Evolutionary conservation across 2,113 vertebrate genomes (phyloP).

Genomic region (Tichodroma muraria): DNA sequence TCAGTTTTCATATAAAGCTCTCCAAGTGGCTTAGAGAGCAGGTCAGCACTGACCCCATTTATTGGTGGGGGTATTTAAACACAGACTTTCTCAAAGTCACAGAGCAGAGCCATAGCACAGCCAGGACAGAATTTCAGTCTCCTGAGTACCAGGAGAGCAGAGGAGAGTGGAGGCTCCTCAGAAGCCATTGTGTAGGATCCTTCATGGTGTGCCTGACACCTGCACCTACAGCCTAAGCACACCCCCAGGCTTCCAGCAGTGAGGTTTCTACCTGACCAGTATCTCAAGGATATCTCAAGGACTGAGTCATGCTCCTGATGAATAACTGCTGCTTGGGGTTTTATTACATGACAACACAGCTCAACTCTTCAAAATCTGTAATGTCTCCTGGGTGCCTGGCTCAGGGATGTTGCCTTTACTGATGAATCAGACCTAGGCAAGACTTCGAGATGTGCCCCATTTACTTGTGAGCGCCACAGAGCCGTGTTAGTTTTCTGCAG

Average conservation of each 20-base stretch:
- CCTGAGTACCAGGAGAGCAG: neutral
- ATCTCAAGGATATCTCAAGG: neutral
- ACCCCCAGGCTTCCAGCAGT: neutral
- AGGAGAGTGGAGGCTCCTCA: neutral
- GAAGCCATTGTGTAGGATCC: neutral
- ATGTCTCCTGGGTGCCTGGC: neutral
- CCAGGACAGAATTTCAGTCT: neutral
- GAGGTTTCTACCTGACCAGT: neutral
- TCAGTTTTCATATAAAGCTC: neutral
- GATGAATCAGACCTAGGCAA: neutral
- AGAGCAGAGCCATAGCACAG: neutral
- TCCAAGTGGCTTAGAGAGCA: neutral
- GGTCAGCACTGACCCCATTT: neutral
- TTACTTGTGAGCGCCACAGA: neutral
- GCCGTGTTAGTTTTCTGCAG: neutral
- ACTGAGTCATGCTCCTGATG: neutral
- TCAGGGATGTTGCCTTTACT: neutral
- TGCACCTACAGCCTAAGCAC: rapidly evolving
- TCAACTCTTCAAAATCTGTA: neutral
- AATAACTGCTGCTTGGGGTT: neutral
- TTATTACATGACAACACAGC: neutral
- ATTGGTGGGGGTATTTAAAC: neutral
- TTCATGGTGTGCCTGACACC: neutral
- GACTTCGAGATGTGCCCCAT: neutral
- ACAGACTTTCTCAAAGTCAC: neutral